phyloP scores from a whole-genome alignment of 2,888 invertebrate genomes.

The Lasioglossum morio region DNA sequence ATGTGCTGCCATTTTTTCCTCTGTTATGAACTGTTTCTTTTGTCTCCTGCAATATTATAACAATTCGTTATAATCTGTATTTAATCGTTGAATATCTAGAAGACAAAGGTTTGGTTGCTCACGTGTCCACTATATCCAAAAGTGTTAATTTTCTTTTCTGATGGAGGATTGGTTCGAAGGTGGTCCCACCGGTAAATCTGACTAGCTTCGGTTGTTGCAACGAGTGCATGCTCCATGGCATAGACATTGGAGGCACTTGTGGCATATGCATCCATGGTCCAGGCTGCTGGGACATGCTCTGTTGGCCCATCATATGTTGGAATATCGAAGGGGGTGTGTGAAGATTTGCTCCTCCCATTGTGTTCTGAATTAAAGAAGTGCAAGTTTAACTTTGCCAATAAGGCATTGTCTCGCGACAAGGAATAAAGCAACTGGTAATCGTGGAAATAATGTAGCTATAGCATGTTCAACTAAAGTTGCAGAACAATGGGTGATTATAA shows the following conservation, averaged over 20 bases:
- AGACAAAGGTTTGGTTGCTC: conserved; percentile 34
- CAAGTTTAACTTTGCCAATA: background rate
- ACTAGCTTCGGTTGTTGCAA: conserved; percentile 78
- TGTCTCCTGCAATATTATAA: conserved; percentile 68
- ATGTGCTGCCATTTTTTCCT: conserved; percentile 94
- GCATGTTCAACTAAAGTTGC: background rate
- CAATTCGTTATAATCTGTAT: background rate
- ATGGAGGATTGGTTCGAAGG: conserved; percentile 64
- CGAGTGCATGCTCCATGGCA: conserved; percentile 80
- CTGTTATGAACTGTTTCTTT: conserved; percentile 91
- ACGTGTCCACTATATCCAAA: conserved; percentile 75
- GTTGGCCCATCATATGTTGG: conserved; percentile 81
- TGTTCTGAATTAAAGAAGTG: conserved; percentile 72
- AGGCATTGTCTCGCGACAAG: background rate
- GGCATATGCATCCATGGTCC: conserved; percentile 77
- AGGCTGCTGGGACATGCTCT: conserved; percentile 71
- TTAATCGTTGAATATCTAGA: background rate
- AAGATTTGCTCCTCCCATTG: conserved; percentile 79
- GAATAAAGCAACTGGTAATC: background rate
- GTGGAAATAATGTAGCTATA: background rate
- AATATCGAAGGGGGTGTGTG: conserved; percentile 82
- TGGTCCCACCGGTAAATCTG: conserved; percentile 77
- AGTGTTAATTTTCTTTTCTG: conserved; percentile 80
- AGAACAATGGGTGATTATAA: background rate
- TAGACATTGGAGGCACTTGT: conserved; percentile 78